These are phyloP conservation scores for Porites lutea DNA, from an alignment of 64 coral and sea anemone genomes.

Conservation along the genomic window DNA sequence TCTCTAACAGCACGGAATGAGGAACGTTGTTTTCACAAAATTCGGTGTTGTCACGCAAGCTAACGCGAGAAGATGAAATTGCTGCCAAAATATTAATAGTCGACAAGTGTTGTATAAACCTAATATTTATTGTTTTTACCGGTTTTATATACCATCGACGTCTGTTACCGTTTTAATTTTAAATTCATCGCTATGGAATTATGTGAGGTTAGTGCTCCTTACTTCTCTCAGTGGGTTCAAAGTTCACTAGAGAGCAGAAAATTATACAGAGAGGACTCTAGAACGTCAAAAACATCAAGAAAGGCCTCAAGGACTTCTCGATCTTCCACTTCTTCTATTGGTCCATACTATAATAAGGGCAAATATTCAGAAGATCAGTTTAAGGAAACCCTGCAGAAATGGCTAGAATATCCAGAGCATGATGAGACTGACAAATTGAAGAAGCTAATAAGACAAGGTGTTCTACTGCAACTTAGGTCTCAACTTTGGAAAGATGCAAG, in stretches of 20 bases:
- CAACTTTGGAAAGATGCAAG: constrained; percentile 73
- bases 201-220: not conserved
- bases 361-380: constrained; percentile 79
- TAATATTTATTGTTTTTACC: too few relatives aligned
- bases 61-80: too few relatives aligned
- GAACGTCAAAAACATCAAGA: constrained; percentile 5
- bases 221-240: constrained; percentile 33
- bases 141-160: too few relatives aligned
- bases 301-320: constrained; percentile 9
- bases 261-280: constrained; percentile 10
- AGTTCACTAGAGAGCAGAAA: not conserved
- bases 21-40: too few relatives aligned
- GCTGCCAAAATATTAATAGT: too few relatives aligned
- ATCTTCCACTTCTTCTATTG: not conserved
- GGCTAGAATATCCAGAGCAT: constrained; percentile 36
- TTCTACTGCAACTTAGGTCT: constrained; percentile 52
- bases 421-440: constrained; percentile 61
- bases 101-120: too few relatives aligned
- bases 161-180: not conserved
- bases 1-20: too few relatives aligned
- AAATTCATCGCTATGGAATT: not conserved
- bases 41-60: too few relatives aligned
- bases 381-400: constrained; percentile 65
- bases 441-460: constrained; percentile 64
- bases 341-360: constrained; percentile 20